Conservation (phyloP, 2,888 invertebrate genomes). For the Apomyelois bistriatella region DNA sequence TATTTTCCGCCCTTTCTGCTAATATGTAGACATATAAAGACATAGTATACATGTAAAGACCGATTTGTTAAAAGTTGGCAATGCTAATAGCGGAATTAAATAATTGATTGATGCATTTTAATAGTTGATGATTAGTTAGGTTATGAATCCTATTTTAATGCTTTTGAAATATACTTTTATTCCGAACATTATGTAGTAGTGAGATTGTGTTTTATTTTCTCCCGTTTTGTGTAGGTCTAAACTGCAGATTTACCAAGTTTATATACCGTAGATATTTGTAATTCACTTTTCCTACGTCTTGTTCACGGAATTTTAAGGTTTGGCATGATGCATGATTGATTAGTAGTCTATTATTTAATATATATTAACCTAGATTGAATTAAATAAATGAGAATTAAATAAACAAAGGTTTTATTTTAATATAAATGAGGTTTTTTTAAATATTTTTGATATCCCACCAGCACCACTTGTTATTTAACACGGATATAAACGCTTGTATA, state of each 20-base stretch:
- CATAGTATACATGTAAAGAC: no score
- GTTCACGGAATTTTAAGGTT: background rate
- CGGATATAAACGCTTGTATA: conserved; percentile 36
- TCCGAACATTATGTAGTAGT: conserved; percentile 18
- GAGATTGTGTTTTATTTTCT: background rate
- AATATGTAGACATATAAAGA: no score
- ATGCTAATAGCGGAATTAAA: no score
- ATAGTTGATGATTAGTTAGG: no score
- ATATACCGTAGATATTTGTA: background rate
- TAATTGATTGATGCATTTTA: no score
- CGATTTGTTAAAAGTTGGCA: no score
- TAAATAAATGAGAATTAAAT: background rate
- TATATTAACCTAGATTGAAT: background rate
- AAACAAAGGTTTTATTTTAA: background rate
- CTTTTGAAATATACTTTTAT: conserved; percentile 13
- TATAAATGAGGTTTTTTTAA: background rate
- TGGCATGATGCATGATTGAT: conserved; percentile 3
- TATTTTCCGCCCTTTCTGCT: background rate
- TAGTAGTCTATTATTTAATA: background rate
- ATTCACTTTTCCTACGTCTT: background rate
- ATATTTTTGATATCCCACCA: conserved; percentile 34
- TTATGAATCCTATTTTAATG: no score
- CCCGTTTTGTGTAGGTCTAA: background rate
- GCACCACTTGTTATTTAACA: conserved; percentile 72
- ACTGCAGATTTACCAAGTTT: background rate